Evolutionary conservation across 2,797 vertebrate species (phyloP).

Genomic region (Sebastes oblongus): DNA sequence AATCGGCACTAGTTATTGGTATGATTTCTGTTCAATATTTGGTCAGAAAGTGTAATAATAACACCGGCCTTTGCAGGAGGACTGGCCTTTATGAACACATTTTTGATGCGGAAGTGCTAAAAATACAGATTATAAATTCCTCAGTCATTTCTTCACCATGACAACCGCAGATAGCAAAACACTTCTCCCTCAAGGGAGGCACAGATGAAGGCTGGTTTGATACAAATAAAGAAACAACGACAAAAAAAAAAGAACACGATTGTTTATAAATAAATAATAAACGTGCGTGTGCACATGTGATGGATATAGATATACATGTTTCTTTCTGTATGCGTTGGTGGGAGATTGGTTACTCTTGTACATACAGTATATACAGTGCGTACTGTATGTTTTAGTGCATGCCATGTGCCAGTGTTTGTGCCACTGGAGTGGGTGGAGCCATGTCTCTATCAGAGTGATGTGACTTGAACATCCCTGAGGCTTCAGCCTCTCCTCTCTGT

Average conservation of each 20-base stretch:
- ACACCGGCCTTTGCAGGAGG: background rate
- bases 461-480: conserved; percentile 1
- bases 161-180: conserved; percentile 47
- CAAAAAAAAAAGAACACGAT: background rate
- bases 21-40: background rate
- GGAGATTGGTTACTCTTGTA: background rate
- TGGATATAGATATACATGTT: background rate
- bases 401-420: background rate
- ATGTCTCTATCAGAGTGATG: background rate
- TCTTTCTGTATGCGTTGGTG: background rate
- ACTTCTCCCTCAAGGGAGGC: conserved; percentile 19
- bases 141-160: conserved; percentile 52
- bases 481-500: background rate
- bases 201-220: conserved; percentile 17
- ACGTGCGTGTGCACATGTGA: background rate
- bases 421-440: background rate
- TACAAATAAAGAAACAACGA: conserved; percentile 4
- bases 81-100: background rate
- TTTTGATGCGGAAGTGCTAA: background rate
- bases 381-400: background rate
- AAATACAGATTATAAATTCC: conserved; percentile 25
- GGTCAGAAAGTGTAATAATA: background rate
- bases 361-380: background rate
- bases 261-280: background rate
- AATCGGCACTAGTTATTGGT: background rate